phyloP scores from a whole-genome alignment of 2,113 vertebrate genomes.

The Periophthalmodon schlosseri region DNA sequence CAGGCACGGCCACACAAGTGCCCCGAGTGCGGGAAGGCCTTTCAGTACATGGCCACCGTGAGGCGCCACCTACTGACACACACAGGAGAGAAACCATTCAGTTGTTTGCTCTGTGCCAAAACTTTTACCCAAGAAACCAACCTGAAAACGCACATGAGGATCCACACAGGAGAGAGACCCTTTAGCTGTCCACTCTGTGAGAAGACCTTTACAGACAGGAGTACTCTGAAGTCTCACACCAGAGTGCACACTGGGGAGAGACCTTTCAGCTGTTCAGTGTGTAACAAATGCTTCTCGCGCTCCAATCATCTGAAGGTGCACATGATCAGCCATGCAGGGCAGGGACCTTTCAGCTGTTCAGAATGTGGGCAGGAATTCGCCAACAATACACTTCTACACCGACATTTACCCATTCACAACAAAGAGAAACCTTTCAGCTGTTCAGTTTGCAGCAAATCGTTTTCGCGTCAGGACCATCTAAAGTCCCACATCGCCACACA shows the following conservation, averaged over 20 bases:
- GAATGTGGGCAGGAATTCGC: not conserved
- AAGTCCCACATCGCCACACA: not conserved
- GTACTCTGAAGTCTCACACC: not conserved
- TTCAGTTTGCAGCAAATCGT: not conserved
- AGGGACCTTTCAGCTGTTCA: not conserved
- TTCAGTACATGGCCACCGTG: constrained; percentile 9
- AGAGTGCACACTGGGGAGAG: not conserved
- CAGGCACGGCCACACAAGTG: not conserved
- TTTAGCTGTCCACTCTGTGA: not conserved
- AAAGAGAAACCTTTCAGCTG: constrained; percentile 3
- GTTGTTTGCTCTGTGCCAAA: not conserved
- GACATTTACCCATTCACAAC: not conserved
- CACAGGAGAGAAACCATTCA: not conserved
- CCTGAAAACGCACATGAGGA: constrained; percentile 5
- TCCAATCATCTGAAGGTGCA: constrained; percentile 7
- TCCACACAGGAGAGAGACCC: not conserved
- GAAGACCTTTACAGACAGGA: not conserved
- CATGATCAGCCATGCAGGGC: constrained; percentile 3
- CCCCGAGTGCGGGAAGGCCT: constrained; percentile 3
- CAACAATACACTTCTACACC: not conserved
- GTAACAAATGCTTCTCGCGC: not conserved
- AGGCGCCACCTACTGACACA: not conserved
- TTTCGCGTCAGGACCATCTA: not conserved
- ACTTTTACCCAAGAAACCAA: not conserved
- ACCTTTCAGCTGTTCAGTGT: not conserved